Conservation (phyloP, 1,140 invertebrate species). For the Micrasema minimum region DNA sequence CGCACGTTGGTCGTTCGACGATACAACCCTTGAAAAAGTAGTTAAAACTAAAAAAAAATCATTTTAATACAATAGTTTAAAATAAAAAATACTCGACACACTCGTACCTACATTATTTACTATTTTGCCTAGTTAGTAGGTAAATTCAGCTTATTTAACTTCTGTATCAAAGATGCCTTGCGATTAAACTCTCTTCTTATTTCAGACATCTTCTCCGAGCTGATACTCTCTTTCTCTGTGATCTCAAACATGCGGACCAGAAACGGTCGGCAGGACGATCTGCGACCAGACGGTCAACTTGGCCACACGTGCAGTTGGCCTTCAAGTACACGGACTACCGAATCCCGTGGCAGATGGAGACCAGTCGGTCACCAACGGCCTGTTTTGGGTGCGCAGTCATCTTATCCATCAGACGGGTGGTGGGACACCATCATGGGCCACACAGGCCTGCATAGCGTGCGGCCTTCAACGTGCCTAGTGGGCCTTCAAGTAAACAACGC, state of each 20-base stretch:
- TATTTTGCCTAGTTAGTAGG: no score
- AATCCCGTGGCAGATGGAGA: constrained; percentile 80
- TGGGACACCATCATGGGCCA: constrained; percentile 84
- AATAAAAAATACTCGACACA: no score
- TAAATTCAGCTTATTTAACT: no score
- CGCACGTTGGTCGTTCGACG: no score
- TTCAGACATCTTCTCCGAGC: constrained; percentile 72
- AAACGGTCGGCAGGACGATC: constrained; percentile 79
- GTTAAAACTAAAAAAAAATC: no score
- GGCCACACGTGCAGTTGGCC: constrained; percentile 84
- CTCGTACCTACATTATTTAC: no score
- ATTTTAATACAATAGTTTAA: no score
- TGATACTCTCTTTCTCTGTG: constrained; percentile 83
- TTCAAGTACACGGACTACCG: constrained; percentile 88
- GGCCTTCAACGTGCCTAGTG: constrained; percentile 87
- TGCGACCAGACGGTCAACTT: constrained; percentile 93
- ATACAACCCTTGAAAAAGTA: no score
- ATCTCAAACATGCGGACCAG: constrained; percentile 77
- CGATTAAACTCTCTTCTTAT: no score
- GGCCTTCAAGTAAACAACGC: constrained; percentile 89
- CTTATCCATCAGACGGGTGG: constrained; percentile 82
- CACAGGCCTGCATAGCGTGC: constrained; percentile 85
- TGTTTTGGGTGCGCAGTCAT: constrained; percentile 91
- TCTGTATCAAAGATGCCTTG: no score
- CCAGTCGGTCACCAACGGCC: constrained; percentile 86